These are phyloP conservation scores for Pediacus dermestoides DNA, from an alignment of 2,888 invertebrate species.

Conservation along the genomic window DNA sequence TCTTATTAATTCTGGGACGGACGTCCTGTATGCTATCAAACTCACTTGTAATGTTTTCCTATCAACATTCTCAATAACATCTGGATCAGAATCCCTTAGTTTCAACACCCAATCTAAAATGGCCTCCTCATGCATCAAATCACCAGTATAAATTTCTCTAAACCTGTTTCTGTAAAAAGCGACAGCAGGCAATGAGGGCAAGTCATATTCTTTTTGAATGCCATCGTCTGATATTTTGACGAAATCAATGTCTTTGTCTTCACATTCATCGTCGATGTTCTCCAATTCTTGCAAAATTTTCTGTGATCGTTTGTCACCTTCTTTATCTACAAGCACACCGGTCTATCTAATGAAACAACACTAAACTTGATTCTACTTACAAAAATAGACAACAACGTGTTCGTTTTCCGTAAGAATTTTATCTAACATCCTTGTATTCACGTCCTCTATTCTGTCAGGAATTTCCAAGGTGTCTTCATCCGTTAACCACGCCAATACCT, in stretches of 20 bases:
- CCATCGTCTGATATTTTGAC: constrained; percentile 88
- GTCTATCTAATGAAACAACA: constrained; percentile 4
- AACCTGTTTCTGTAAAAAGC: constrained; percentile 86
- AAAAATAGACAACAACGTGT: constrained; percentile 89
- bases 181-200: constrained; percentile 74
- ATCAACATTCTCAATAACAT: constrained; percentile 88
- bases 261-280: constrained; percentile 90
- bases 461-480: constrained; percentile 88
- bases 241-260: constrained; percentile 86
- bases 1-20: no score
- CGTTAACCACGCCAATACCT: constrained; percentile 86
- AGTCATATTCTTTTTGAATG: constrained; percentile 82
- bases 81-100: constrained; percentile 77
- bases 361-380: constrained; percentile 56
- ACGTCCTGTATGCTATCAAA: no score
- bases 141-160: constrained; percentile 82
- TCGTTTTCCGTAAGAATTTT: constrained; percentile 84
- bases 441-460: constrained; percentile 90
- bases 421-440: constrained; percentile 85
- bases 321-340: constrained; percentile 79
- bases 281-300: constrained; percentile 85
- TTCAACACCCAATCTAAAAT: constrained; percentile 88
- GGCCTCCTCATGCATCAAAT: constrained; percentile 87
- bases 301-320: constrained; percentile 84
- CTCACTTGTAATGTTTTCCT: constrained; percentile 75